These are phyloP conservation scores for Lasioglossum calceatum DNA, from an alignment of 2,888 invertebrate species.

Conservation along the genomic window DNA sequence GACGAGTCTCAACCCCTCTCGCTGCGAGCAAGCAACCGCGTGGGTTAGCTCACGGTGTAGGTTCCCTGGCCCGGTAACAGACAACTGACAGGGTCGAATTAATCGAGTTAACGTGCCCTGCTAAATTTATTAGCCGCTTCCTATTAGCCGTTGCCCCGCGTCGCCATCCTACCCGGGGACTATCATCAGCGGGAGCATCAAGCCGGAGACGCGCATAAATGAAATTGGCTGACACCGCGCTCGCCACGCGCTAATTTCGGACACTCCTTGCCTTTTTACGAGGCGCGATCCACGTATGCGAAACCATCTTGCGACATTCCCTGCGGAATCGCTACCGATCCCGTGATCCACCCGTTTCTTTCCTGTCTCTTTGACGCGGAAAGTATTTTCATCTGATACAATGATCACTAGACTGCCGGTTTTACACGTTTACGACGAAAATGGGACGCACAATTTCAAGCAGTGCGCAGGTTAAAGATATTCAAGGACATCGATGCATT, in stretches of 20 bases:
- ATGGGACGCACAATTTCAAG: too few relatives aligned
- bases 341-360: neutral
- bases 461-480: too few relatives aligned
- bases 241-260: constrained; percentile 62
- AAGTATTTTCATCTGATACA: too few relatives aligned
- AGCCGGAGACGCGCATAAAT: constrained; percentile 42
- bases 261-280: constrained; percentile 42
- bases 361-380: neutral
- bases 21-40: neutral
- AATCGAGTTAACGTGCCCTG: constrained; percentile 72
- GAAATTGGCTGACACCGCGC: constrained; percentile 63
- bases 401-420: too few relatives aligned
- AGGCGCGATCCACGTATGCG: neutral
- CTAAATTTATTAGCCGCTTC: constrained; percentile 73
- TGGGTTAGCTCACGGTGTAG: neutral
- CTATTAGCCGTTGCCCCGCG: constrained; percentile 64
- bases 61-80: constrained; percentile 32
- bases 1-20: constrained; percentile 17
- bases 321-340: neutral
- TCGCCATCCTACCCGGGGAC: constrained; percentile 9
- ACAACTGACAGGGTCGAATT: constrained; percentile 52
- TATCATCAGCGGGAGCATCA: constrained; percentile 33
- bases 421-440: too few relatives aligned
- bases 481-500: too few relatives aligned
- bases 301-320: constrained; percentile 2